Percentiles rank a stretch among this genome's conserved stretches.
Evolutionary conservation across 2,113 vertebrate species (phyloP).

Genomic region (Semnornis frantzii): DNA sequence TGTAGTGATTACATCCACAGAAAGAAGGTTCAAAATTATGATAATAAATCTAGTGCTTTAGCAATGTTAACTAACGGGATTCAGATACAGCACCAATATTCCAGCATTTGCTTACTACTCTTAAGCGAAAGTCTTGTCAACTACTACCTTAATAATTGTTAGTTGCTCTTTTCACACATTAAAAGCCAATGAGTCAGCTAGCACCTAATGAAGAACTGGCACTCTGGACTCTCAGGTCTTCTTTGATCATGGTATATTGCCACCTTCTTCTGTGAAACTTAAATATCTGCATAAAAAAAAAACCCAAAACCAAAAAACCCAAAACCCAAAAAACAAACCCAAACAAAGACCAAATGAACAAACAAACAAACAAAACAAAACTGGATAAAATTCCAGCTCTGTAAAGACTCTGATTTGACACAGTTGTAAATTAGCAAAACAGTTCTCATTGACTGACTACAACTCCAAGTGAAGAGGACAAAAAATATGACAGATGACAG

Average conservation of each 20-base stretch:
- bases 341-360: too few species aligned
- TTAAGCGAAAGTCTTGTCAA: neutral
- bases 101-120: neutral
- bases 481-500: neutral
- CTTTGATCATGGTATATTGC: neutral
- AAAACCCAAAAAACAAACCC: too few species aligned
- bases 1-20: neutral
- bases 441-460: neutral
- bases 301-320: too few species aligned
- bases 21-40: neutral
- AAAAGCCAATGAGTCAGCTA: neutral
- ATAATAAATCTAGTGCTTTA: neutral
- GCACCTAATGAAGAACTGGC: neutral
- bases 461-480: neutral
- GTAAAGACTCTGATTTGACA: neutral
- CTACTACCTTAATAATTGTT: neutral
- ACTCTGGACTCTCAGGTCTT: neutral
- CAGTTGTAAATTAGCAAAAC: neutral
- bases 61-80: neutral
- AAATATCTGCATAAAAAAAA: conserved; percentile 35
- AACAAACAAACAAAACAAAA: neutral
- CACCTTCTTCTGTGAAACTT: neutral
- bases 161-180: neutral
- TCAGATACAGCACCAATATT: neutral
- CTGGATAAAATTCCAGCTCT: neutral